Conservation (phyloP, 2,888 invertebrate genomes). For the Hybos culiciformis region DNA sequence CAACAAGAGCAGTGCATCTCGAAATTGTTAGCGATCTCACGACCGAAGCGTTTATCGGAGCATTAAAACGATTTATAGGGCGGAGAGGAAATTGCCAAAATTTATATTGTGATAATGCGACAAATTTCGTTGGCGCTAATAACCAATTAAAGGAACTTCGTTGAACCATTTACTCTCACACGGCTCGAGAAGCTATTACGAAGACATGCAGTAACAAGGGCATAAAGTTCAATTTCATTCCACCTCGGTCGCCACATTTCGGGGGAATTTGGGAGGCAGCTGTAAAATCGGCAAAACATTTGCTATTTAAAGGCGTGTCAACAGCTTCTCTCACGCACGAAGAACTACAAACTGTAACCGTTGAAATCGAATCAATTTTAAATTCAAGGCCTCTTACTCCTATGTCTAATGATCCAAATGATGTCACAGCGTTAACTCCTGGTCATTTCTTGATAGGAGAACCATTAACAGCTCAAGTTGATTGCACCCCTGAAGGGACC, state of each 20-base stretch:
- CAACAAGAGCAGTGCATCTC: constrained; percentile 15
- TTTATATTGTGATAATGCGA: constrained; percentile 9
- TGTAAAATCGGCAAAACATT: constrained; percentile 14
- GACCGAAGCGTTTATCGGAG: not conserved
- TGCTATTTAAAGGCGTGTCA: constrained; percentile 11
- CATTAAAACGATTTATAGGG: constrained; percentile 6
- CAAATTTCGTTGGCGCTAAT: constrained; percentile 11
- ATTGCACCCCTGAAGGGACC: no score
- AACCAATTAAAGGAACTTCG: not conserved
- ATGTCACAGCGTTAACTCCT: constrained; percentile 5
- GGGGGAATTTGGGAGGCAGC: constrained; percentile 15
- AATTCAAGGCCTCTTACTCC: constrained; percentile 16
- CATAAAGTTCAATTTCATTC: constrained; percentile 11
- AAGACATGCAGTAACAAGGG: not conserved
- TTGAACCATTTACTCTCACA: no score
- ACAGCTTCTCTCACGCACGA: constrained; percentile 11
- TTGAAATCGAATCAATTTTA: constrained; percentile 16
- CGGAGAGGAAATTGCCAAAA: constrained; percentile 5
- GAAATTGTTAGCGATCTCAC: not conserved
- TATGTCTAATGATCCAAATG: constrained; percentile 14
- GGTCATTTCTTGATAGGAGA: not conserved
- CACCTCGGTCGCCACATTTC: constrained; percentile 13
- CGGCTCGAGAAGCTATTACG: no score
- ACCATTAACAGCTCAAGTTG: not conserved
- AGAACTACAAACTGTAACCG: constrained; percentile 13